phyloP scores from a whole-genome alignment of 53 echinoderm and acorn worm species.

The Hippasteria phrygiana region DNA sequence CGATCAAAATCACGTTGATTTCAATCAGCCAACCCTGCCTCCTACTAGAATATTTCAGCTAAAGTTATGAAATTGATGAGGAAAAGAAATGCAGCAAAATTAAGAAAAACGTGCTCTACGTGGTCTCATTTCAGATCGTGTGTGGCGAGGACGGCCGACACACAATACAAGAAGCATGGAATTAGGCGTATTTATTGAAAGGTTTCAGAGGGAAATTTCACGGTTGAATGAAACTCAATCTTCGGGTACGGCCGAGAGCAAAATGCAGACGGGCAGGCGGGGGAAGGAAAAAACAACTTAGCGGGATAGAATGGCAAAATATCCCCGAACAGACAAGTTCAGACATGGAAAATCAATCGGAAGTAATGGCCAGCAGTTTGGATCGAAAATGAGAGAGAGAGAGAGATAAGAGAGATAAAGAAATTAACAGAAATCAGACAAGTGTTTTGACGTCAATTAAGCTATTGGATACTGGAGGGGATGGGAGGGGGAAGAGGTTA shows the following conservation, averaged over 20 bases:
- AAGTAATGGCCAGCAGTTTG: not conserved
- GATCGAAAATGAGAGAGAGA: not conserved
- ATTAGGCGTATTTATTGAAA: constrained; percentile 17
- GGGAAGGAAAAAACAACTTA: constrained; percentile 28
- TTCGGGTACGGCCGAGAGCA: not conserved
- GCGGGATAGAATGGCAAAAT: not conserved
- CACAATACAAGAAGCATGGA: not conserved
- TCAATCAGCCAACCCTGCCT: too few species aligned
- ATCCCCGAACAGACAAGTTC: not conserved
- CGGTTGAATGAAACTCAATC: constrained; percentile 36
- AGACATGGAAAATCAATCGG: constrained; percentile 45
- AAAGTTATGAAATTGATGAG: too few species aligned
- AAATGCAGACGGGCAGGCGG: constrained; percentile 22
- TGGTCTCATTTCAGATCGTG: not conserved
- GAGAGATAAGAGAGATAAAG: not conserved
- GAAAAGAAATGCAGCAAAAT: too few species aligned
- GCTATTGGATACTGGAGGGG: not conserved
- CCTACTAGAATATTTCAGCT: too few species aligned
- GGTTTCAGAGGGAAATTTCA: constrained; percentile 11
- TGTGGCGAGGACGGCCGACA: not conserved
- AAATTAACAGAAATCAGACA: not conserved
- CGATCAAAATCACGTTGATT: too few species aligned
- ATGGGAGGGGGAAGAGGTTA: not conserved
- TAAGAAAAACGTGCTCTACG: too few species aligned
- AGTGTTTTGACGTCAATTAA: not conserved